These are phyloP conservation scores for Drosophila eohydei DNA, from an alignment of 2,888 invertebrate genomes.

Conservation along the genomic window DNA sequence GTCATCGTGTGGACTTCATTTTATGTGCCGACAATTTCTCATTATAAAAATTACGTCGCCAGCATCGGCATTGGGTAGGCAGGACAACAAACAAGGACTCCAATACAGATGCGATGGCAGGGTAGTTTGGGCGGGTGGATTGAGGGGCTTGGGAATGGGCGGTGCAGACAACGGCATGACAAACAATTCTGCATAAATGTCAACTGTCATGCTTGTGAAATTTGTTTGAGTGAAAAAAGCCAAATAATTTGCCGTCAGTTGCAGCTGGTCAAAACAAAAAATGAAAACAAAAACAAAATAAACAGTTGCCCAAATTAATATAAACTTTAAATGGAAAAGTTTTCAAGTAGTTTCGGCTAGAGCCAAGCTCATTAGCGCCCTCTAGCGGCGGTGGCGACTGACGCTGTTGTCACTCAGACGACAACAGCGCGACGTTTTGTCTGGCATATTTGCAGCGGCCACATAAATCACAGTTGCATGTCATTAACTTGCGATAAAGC, in stretches of 20 bases:
- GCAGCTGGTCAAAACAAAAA: slow-evolving; percentile 11
- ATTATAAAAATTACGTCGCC: slow-evolving; percentile 76
- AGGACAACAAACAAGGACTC: slow-evolving; percentile 51
- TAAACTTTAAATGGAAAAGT: slow-evolving; percentile 67
- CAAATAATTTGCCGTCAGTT: slow-evolving; percentile 49
- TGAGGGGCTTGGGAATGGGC: not conserved
- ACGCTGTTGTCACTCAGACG: slow-evolving; percentile 7
- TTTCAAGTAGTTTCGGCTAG: slow-evolving; percentile 48
- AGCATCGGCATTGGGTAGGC: slow-evolving; percentile 38
- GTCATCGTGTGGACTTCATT: slow-evolving; percentile 73
- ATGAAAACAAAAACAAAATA: not conserved
- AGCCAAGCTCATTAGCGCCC: slow-evolving; percentile 56
- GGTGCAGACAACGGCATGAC: slow-evolving; percentile 42
- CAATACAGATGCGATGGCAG: slow-evolving; percentile 20
- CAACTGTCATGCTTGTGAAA: slow-evolving; percentile 66
- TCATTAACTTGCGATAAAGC: slow-evolving; percentile 78
- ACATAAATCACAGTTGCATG: slow-evolving; percentile 72
- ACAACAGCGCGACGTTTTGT: slow-evolving; percentile 16
- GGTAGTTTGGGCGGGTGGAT: not conserved
- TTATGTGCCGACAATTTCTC: slow-evolving; percentile 80
- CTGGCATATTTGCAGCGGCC: slow-evolving; percentile 41
- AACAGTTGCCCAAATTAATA: slow-evolving; percentile 41
- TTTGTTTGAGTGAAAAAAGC: slow-evolving; percentile 46
- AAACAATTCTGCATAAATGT: slow-evolving; percentile 69
- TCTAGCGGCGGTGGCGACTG: slow-evolving; percentile 16